These are phyloP conservation scores for Bembecia ichneumoniformis DNA, from an alignment of 2,888 invertebrate genomes.

Conservation along the genomic window DNA sequence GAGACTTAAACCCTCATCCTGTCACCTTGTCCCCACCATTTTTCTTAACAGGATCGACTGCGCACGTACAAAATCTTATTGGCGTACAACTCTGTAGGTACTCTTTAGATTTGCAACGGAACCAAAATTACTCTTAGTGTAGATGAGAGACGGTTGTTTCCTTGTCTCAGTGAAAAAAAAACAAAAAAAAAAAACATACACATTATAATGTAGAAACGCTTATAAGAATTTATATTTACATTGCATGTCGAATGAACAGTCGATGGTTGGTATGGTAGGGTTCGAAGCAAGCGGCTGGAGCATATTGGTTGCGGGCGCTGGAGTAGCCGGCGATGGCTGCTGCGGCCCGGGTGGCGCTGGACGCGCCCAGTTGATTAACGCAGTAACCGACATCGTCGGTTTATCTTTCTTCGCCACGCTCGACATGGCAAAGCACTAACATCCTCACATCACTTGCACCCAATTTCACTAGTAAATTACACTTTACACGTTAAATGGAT, in stretches of 20 bases:
- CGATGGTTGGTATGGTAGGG: slow-evolving; percentile 42
- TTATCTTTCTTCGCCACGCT: slow-evolving; percentile 87
- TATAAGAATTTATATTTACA: slow-evolving; percentile 39
- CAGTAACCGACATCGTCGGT: slow-evolving; percentile 88
- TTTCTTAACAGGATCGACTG: no score
- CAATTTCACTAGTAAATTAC: slow-evolving; percentile 36
- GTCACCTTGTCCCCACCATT: no score
- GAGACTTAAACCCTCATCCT: no score
- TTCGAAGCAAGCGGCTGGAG: slow-evolving; percentile 40
- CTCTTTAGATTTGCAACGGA: no score
- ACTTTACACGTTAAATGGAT: slow-evolving; percentile 25
- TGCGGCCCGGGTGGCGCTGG: slow-evolving; percentile 50
- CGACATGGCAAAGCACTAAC: slow-evolving; percentile 63
- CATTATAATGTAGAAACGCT: neutral
- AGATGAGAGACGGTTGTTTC: no score
- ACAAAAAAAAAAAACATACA: neutral
- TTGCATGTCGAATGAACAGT: slow-evolving; percentile 63
- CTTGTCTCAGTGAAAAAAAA: no score
- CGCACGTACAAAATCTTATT: no score
- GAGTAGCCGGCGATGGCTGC: slow-evolving; percentile 48
- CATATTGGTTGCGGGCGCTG: slow-evolving; percentile 33
- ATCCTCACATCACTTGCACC: slow-evolving; percentile 65
- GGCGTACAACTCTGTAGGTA: no score
- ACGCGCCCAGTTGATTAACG: slow-evolving; percentile 81
- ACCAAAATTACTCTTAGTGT: no score